Conservation (phyloP, 2,797 vertebrate species). For the Apodemus agrarius region DNA sequence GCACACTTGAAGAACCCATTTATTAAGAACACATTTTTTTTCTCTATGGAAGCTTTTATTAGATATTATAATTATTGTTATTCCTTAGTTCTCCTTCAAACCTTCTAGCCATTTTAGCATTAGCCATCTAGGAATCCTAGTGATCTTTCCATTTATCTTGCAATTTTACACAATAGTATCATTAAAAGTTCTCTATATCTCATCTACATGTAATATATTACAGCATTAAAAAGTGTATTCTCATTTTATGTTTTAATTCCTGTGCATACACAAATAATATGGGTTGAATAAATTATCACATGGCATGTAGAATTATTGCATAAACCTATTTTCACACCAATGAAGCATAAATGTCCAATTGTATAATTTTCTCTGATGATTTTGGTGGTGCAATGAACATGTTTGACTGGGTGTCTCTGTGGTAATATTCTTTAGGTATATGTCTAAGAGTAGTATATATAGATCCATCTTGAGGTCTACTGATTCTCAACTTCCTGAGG, state of each 20-base stretch:
- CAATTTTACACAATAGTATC: neutral
- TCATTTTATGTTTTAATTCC: neutral
- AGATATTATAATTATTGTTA: neutral
- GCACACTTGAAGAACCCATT: neutral
- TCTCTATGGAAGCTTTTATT: neutral
- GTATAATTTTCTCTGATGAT: neutral
- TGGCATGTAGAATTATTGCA: neutral
- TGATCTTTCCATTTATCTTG: neutral
- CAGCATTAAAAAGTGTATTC: neutral
- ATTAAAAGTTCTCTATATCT: neutral
- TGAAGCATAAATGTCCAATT: neutral
- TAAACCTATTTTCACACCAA: neutral
- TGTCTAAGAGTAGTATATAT: too few relatives aligned
- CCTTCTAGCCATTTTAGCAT: neutral
- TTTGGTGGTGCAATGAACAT: neutral
- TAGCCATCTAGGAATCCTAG: neutral
- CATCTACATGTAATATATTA: neutral
- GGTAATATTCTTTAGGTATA: too few relatives aligned
- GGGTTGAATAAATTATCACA: neutral
- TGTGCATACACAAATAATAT: neutral
- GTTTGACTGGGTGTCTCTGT: too few relatives aligned
- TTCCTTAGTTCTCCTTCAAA: neutral
- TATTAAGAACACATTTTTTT: neutral
- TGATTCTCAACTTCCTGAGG: too few relatives aligned
- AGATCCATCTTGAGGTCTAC: too few relatives aligned